Base-by-base conservation (phyloP, 2,888 invertebrate species). In the Apamea monoglypha region DNA sequence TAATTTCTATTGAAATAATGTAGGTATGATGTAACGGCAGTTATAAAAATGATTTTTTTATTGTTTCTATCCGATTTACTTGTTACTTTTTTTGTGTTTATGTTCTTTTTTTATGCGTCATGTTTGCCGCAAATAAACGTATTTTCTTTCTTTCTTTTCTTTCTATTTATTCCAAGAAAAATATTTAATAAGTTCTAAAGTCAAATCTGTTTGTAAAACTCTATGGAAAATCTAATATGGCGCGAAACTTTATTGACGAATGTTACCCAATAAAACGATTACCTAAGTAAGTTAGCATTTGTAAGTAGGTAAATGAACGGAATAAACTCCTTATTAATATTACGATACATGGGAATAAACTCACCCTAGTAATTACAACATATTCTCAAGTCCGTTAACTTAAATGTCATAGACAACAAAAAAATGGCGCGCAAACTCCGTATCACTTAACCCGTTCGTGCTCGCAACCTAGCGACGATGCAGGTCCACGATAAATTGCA, bases 11-110 rank as follows among this genome's bases (percentile, higher is more conserved):
- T 82, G 32, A 88, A 85, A 81, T 74, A 72, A 61, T 40, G 66
- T 74, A 89, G 89, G 88, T 74, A 89, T 88, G 88, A 88, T 88
- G 90, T 89, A 88, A 88, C 47, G 59, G 40, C 47, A 68, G 47
- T 53, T 50, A 75, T 16, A 69, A 75, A 8, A 67, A 72, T 40
- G 56, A 16, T 69, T 87, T 85, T 85, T 68, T 84, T 76, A 44
- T 74, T 72, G 80, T 71, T 74, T 76, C 78, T 78, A 71, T 69
- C 12, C 2, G 12, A 77, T 66, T 32, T n/a, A n/a, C n/a, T n/a
- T n/a, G n/a, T n/a, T n/a, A n/a, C n/a, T n/a, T n/a, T n/a, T n/a
- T n/a, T n/a, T n/a, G n/a, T n/a, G n/a, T n/a, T n/a, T n/a, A n/a
- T n/a, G n/a, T n/a, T n/a, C n/a, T n/a, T n/a, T n/a, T n/a, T n/a